Conservation (phyloP, 1,140 invertebrate species). For the Psilanteris sp. region DNA sequence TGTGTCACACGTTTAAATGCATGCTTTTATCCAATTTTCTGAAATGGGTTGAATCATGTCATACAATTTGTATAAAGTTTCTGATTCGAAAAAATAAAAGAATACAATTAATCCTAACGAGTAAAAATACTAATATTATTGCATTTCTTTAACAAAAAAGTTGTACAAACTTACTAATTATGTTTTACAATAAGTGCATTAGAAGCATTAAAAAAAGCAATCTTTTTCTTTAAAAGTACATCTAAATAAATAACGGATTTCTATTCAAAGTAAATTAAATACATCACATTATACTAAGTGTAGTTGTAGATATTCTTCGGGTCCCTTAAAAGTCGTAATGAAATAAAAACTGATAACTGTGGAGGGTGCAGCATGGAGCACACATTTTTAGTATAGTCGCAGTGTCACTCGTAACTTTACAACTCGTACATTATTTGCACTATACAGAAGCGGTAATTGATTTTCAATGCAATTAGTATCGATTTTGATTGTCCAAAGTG, state of each 20-base stretch:
- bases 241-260: constrained; percentile 40
- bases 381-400: constrained; percentile 55
- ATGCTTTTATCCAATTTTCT: too few species aligned
- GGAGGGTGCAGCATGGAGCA: neutral
- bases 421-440: constrained; percentile 62
- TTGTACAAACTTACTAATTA: too few species aligned
- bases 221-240: too few species aligned
- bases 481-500: constrained; percentile 66
- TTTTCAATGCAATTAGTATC: constrained; percentile 68
- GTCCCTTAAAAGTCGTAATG: constrained; percentile 31
- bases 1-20: too few species aligned
- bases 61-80: too few species aligned
- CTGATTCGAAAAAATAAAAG: too few species aligned
- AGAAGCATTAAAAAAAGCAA: too few species aligned
- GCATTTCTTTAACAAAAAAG: too few species aligned
- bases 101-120: too few species aligned
- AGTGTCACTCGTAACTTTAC: constrained; percentile 62
- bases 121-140: too few species aligned
- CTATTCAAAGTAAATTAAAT: constrained; percentile 57
- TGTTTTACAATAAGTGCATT: too few species aligned
- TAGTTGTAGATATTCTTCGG: constrained; percentile 8
- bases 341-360: constrained; percentile 35
- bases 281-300: constrained; percentile 49
- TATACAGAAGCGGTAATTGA: constrained; percentile 60
- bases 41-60: too few species aligned